Evolutionary conservation across 1,140 invertebrate genomes (phyloP).

Genomic region (Conus ventricosus): DNA sequence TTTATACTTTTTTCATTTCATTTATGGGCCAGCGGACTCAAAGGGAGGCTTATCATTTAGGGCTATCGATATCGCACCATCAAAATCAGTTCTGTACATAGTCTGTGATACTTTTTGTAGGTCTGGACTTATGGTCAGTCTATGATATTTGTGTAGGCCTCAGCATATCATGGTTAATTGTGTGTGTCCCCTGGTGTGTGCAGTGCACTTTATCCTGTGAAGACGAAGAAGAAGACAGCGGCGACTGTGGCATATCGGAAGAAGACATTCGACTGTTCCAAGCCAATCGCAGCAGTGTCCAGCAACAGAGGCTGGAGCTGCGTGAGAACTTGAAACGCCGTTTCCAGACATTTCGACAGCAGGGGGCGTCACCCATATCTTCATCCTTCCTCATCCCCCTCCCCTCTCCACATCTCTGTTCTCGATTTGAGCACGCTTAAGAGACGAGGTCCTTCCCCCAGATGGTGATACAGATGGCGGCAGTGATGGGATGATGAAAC

Average conservation of each 20-base stretch:
- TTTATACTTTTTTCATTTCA: no score
- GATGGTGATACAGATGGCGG: background rate
- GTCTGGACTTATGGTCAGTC: no score
- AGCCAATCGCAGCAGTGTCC: conserved; percentile 83
- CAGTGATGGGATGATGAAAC: conserved; percentile 17
- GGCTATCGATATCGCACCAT: no score
- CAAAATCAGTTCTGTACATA: no score
- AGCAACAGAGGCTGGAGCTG: conserved; percentile 86
- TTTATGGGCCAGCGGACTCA: no score
- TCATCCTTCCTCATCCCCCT: conserved; percentile 22
- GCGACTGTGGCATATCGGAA: conserved; percentile 87
- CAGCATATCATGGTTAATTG: no score
- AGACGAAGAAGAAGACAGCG: conserved; percentile 76
- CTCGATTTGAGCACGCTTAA: conserved; percentile 9
- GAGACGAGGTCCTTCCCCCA: background rate
- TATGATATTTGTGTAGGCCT: no score
- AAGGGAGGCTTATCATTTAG: no score
- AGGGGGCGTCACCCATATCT: conserved; percentile 29
- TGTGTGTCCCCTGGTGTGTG: no score
- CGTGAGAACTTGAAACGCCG: conserved; percentile 86
- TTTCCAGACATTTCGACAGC: conserved; percentile 79
- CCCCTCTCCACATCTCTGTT: conserved; percentile 8
- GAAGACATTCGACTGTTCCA: conserved; percentile 90
- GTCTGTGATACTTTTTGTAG: no score
- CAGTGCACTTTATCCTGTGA: conserved; percentile 14